Evolutionary conservation across 2,113 vertebrate genomes (phyloP).

Genomic region (Addax nasomaculatus): DNA sequence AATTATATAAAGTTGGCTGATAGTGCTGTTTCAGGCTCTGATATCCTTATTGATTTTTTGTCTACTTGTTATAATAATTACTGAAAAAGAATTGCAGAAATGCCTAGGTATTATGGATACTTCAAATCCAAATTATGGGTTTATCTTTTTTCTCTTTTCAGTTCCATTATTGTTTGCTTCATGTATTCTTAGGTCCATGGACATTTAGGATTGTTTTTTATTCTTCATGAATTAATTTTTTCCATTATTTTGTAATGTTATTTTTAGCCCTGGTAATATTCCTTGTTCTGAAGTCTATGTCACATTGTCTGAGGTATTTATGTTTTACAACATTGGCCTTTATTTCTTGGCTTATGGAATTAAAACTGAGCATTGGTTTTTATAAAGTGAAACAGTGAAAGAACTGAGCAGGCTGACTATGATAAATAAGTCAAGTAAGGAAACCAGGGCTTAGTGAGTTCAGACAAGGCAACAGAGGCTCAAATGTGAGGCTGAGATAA

Average conservation of each 20-base stretch:
- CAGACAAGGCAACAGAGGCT: background rate
- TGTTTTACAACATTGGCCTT: background rate
- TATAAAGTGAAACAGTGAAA: background rate
- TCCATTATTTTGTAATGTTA: background rate
- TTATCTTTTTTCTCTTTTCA: background rate
- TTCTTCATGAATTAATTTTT: background rate
- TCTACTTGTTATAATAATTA: background rate
- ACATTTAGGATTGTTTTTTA: background rate
- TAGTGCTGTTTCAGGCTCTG: background rate
- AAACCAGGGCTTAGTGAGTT: background rate
- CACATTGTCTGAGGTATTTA: background rate
- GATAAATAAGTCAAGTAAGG: background rate
- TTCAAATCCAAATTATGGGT: background rate
- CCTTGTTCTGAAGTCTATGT: background rate
- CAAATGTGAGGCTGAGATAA: background rate
- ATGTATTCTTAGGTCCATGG: background rate
- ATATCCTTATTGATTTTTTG: constrained; percentile 8
- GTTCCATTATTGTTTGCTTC: background rate
- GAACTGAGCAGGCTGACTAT: background rate
- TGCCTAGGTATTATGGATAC: background rate
- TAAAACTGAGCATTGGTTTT: background rate
- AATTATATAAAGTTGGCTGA: background rate
- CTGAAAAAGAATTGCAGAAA: background rate
- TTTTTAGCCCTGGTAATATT: background rate
- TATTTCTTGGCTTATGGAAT: background rate